Percentiles rank a stretch among this genome's conserved stretches.
These are phyloP conservation scores for Ellobium chinense DNA, from an alignment of 2,888 invertebrate species.

Conservation along the genomic window DNA sequence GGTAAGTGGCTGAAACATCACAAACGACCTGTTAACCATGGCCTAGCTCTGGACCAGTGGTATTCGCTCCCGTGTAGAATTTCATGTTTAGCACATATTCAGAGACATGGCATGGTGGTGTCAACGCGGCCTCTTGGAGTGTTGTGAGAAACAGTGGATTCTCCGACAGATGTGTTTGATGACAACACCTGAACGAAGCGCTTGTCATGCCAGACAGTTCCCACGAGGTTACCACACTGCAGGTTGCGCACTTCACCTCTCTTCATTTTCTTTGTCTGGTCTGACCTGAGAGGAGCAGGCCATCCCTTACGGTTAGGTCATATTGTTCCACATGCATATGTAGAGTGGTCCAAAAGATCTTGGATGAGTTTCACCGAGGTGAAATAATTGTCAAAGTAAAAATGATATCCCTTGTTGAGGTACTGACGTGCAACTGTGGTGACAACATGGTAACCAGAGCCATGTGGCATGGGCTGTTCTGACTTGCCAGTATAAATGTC, in stretches of 20 bases:
- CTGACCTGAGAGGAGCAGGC: conserved; percentile 7
- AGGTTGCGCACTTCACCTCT: not conserved
- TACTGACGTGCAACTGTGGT: not conserved
- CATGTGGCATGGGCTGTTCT: not conserved
- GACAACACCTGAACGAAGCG: not conserved
- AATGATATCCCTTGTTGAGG: conserved; percentile 4
- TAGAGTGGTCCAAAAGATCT: conserved; percentile 20
- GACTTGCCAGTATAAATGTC: conserved; percentile 26
- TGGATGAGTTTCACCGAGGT: not conserved
- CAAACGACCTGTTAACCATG: too few species aligned
- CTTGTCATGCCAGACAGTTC: conserved; percentile 30
- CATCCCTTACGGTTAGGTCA: conserved; percentile 34
- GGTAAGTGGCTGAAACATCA: too few species aligned
- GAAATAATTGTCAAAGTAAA: conserved; percentile 32
- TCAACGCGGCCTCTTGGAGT: too few species aligned
- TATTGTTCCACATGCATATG: conserved; percentile 39
- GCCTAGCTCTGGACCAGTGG: too few species aligned
- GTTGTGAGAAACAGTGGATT: not conserved
- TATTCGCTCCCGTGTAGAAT: too few species aligned
- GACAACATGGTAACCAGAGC: conserved; percentile 26
- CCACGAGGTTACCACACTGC: conserved; percentile 23
- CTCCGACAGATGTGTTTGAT: not conserved
- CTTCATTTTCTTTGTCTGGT: not conserved
- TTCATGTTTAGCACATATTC: too few species aligned
- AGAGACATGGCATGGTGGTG: too few species aligned